These are phyloP conservation scores for Diachrysia chrysitis DNA, from an alignment of 2,888 invertebrate genomes.

Conservation along the genomic window DNA sequence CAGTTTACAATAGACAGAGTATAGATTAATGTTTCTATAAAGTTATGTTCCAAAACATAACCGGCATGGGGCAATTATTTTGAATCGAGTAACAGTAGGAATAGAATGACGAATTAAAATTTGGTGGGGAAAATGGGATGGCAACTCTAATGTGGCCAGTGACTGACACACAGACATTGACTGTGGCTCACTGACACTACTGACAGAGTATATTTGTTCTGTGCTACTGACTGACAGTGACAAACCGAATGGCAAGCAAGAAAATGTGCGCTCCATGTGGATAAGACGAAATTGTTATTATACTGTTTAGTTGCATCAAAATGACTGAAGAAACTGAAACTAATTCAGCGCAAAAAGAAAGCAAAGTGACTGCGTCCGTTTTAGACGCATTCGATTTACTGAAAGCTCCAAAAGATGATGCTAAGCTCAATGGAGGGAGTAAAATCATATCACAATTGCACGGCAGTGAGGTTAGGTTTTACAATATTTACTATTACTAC, in stretches of 20 bases:
- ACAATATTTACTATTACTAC: neutral
- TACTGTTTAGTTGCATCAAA: conserved; percentile 55
- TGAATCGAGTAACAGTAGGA: too few relatives aligned
- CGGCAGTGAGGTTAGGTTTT: conserved; percentile 76
- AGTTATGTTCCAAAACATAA: too few relatives aligned
- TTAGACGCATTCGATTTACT: conserved; percentile 83
- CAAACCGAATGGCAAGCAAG: conserved; percentile 11
- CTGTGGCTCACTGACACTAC: too few relatives aligned
- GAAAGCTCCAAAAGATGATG: conserved; percentile 76
- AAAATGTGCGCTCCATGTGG: conserved; percentile 66
- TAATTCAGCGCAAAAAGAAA: conserved; percentile 61
- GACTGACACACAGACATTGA: too few relatives aligned
- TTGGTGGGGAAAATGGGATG: too few relatives aligned
- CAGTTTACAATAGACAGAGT: too few relatives aligned
- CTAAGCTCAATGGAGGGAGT: conserved; percentile 78
- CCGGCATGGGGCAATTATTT: too few relatives aligned
- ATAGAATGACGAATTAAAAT: too few relatives aligned
- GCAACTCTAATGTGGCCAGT: too few relatives aligned
- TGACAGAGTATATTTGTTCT: too few relatives aligned
- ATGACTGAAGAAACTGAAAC: conserved; percentile 75
- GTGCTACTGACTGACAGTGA: neutral
- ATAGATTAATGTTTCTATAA: too few relatives aligned
- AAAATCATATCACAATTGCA: conserved; percentile 81
- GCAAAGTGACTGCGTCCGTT: conserved; percentile 76
- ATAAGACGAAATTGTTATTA: conserved; percentile 44